Conservation (phyloP, 2,113 vertebrate species). For the Halcyon malimbica region DNA sequence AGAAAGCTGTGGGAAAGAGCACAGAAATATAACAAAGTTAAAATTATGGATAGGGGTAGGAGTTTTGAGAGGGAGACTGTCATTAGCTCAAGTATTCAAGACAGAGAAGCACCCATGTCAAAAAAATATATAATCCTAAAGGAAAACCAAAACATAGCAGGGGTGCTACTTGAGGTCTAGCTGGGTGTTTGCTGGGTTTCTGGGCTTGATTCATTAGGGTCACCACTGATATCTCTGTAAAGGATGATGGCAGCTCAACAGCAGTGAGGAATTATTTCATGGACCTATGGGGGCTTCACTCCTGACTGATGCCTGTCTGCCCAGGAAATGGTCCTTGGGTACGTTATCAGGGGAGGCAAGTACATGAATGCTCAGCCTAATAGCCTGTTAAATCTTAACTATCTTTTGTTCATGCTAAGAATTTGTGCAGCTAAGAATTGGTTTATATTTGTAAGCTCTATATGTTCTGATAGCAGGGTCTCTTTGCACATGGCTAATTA, state of each 20-base stretch:
- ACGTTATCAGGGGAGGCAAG: neutral
- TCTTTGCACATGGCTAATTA: constrained; percentile 5
- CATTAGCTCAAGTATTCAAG: neutral
- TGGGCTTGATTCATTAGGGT: neutral
- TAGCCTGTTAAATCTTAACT: neutral
- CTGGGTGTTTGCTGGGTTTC: neutral
- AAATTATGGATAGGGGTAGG: neutral
- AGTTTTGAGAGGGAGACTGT: neutral
- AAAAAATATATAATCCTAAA: neutral
- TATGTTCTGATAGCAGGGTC: neutral
- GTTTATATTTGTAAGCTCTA: neutral
- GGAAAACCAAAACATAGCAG: neutral
- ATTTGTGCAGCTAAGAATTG: neutral
- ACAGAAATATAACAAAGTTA: neutral
- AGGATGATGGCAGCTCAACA: neutral
- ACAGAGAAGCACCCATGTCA: neutral
- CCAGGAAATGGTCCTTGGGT: neutral
- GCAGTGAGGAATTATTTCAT: neutral
- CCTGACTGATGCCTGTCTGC: neutral
- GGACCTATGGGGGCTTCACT: neutral
- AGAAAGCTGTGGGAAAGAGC: neutral
- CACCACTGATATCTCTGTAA: neutral
- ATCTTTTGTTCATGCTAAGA: neutral
- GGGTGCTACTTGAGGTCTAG: neutral
- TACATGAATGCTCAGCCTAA: neutral